Evolutionary conservation across 2,797 vertebrate species (phyloP).

Genomic region (Trachops cirrhosus): DNA sequence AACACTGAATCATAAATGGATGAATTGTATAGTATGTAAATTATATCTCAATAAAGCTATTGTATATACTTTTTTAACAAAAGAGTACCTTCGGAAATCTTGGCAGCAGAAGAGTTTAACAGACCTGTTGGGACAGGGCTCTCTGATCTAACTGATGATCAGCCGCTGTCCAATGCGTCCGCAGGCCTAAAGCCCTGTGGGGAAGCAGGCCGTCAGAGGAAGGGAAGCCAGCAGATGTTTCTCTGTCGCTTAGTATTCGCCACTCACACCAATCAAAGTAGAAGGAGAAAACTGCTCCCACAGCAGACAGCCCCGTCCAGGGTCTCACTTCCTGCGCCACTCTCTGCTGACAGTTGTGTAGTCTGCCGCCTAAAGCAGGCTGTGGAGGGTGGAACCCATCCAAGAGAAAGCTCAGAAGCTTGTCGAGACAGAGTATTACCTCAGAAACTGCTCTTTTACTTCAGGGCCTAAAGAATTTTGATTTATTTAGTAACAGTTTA

Average conservation of each 20-base stretch:
- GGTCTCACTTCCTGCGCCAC: background rate
- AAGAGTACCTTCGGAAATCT: background rate
- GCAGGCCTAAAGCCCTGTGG: background rate
- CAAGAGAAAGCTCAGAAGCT: conserved; percentile 44
- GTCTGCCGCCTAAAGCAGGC: conserved; percentile 45
- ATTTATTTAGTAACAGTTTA: conserved; percentile 70
- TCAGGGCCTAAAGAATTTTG: conserved; percentile 67
- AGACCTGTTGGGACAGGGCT: background rate
- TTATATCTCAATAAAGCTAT: background rate
- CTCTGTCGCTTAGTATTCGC: background rate
- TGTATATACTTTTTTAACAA: background rate
- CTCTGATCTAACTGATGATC: background rate
- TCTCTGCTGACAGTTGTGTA: conserved; percentile 24
- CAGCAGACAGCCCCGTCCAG: background rate
- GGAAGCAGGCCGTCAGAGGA: background rate
- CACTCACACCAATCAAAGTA: background rate
- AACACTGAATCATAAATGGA: background rate
- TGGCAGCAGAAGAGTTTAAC: background rate
- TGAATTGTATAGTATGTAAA: background rate
- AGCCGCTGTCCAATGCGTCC: background rate
- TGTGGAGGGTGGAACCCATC: conserved; percentile 42
- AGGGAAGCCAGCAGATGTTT: background rate
- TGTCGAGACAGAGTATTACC: conserved; percentile 29
- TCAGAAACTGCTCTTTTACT: conserved; percentile 65
- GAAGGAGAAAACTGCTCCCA: background rate